Evolutionary conservation across 2,797 vertebrate species (phyloP), one percentile per base, ranked within the genome.

Genomic region (Streptopelia turtur): DNA sequence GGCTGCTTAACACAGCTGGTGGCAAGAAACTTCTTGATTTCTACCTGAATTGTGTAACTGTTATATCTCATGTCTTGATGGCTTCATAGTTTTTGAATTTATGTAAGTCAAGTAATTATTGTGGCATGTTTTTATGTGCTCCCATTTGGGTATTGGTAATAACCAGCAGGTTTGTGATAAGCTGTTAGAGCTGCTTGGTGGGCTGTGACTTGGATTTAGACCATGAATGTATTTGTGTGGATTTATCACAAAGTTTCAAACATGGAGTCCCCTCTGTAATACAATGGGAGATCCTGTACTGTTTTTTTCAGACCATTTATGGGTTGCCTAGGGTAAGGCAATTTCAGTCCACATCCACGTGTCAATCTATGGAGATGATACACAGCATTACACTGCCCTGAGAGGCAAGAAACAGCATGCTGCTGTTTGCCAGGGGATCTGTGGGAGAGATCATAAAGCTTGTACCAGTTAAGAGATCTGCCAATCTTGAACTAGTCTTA

Each of bases 401-500:
- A 80, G 47, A 79, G 61, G 43, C 55, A 65, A 85, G 71, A 41
- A 76, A 15, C 37, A 31, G 27, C n/a, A 5, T n/a, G 27, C 39
- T 16, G 21, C 52, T 72, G 89, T 81, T 89, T 91, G 59, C 53
- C 31, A 49, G n/a, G 61, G n/a, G 14, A 21, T 43, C 59, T 55
- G 37, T 65, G n/a, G 56, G 57, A 89, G 76, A 66, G 14, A 72
- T 70, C 27, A 7, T 72, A 69, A 57, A 79, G 66, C 33, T 69
- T 79, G 33, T 13, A 50, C 75, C 71, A 66, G 52, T 57, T 45
- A 20, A 77, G 77, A 96, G 53, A 57, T 74, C 71, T 87, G 79
- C 23, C 27, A 24, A 8, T 87, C 75, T 70, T 66, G 27, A 85
- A 30, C 49, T 33, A 49, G n/a, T 45, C 55, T 82, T 82, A 76